Evolutionary conservation across 2,888 invertebrate species (phyloP).

Genomic region (Conchocele bisecta): DNA sequence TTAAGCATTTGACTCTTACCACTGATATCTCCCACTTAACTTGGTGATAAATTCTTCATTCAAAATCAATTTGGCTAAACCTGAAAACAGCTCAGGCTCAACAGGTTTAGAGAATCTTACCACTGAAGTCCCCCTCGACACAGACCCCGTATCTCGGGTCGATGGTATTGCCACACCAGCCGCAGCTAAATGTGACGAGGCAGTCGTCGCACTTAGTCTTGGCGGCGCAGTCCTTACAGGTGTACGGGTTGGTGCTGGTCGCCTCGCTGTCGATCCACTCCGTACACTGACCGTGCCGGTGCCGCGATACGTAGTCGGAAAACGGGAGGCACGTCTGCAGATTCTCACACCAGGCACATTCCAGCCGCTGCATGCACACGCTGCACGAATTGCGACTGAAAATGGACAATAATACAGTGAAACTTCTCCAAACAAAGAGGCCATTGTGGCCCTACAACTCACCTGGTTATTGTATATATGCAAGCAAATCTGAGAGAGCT

Average conservation of each 20-base stretch:
- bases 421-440: too few species aligned
- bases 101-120: constrained; percentile 53
- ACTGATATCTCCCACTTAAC: not conserved
- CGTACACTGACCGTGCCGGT: constrained; percentile 95
- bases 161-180: constrained; percentile 95
- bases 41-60: not conserved
- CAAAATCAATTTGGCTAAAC: too few species aligned
- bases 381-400: constrained; percentile 77
- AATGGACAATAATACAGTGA: too few species aligned
- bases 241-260: constrained; percentile 46
- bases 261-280: constrained; percentile 91
- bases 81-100: too few species aligned
- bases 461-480: too few species aligned
- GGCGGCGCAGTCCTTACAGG: constrained; percentile 73
- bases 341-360: constrained; percentile 98
- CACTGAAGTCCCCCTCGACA: constrained; percentile 78
- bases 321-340: constrained; percentile 95
- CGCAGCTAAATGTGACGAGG: constrained; percentile 92
- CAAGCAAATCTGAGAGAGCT: too few species aligned
- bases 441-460: too few species aligned
- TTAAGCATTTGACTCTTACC: too few species aligned
- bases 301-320: constrained; percentile 96
- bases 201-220: constrained; percentile 84
- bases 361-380: constrained; percentile 90
- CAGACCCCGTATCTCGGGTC: constrained; percentile 92